Evolutionary conservation across 1,140 invertebrate genomes (phyloP).

Genomic region (Drosophila nebulosa): DNA sequence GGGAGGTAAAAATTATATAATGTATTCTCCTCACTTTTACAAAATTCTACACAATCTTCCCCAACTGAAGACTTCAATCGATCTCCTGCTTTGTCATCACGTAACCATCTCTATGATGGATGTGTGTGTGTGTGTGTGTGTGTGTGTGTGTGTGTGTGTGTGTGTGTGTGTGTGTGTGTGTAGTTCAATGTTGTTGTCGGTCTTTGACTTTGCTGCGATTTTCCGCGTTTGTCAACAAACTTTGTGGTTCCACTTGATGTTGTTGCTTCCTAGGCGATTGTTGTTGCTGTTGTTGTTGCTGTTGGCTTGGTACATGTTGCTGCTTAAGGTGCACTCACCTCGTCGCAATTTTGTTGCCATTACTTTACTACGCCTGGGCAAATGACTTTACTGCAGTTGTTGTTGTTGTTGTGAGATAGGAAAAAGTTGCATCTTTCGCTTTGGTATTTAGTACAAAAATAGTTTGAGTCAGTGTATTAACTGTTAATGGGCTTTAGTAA

Average conservation of each 20-base stretch:
- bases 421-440: constrained; percentile 42
- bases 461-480: constrained; percentile 36
- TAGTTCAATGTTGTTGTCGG: constrained; percentile 33
- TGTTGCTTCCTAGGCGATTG: constrained; percentile 49
- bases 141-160: no score
- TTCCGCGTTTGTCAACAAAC: constrained; percentile 51
- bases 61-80: no score
- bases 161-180: no score
- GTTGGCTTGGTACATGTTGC: constrained; percentile 3
- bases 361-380: constrained; percentile 3
- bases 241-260: constrained; percentile 48
- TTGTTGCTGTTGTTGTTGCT: constrained; percentile 10
- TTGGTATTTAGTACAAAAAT: constrained; percentile 59
- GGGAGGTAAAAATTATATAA: no score
- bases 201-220: constrained; percentile 57
- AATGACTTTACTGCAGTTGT: constrained; percentile 24
- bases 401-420: constrained; percentile 3
- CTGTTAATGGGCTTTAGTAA: constrained; percentile 36
- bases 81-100: background rate
- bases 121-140: no score
- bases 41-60: background rate
- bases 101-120: background rate
- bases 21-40: no score
- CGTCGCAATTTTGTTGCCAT: constrained; percentile 7
- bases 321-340: constrained; percentile 12